Percentiles rank a stretch among this genome's conserved stretches.
Evolutionary conservation across 2,888 invertebrate genomes (phyloP).

Genomic region (Lordiphosa fenestrarum): DNA sequence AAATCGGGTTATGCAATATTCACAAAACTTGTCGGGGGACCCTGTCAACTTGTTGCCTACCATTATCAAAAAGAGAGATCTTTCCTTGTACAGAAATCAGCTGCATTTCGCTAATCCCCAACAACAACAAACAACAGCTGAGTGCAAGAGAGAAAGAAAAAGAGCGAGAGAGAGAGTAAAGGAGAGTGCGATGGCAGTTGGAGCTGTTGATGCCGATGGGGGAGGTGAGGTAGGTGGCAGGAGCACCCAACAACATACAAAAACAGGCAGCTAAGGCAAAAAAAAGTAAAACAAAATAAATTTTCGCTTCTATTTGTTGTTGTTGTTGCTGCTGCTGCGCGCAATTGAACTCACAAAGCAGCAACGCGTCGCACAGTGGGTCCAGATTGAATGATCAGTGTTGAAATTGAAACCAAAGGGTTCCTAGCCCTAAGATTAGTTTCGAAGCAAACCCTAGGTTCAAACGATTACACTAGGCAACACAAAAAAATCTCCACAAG

Average conservation of each 20-base stretch:
- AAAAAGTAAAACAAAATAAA: conserved; percentile 39
- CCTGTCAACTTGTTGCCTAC: conserved; percentile 37
- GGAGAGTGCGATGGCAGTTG: not conserved
- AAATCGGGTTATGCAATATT: conserved; percentile 54
- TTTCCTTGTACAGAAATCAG: conserved; percentile 39
- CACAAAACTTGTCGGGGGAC: conserved; percentile 14
- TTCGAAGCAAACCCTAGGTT: too few relatives aligned
- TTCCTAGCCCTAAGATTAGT: too few relatives aligned
- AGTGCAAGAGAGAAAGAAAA: conserved; percentile 18
- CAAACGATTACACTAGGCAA: too few relatives aligned
- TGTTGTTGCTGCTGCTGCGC: conserved; percentile 50
- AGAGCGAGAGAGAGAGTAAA: conserved; percentile 16
- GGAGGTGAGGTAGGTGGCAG: conserved; percentile 20
- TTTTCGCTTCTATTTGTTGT: conserved; percentile 31
- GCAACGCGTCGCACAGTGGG: conserved; percentile 23
- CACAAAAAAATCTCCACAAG: too few relatives aligned
- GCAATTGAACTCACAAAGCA: conserved; percentile 59
- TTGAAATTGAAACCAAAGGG: too few relatives aligned
- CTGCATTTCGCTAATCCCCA: conserved; percentile 41
- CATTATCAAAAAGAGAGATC: conserved; percentile 3
- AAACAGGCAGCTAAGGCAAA: conserved; percentile 20
- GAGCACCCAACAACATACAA: conserved; percentile 20
- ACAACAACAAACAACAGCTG: conserved; percentile 31
- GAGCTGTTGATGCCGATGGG: conserved; percentile 7
- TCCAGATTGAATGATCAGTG: not conserved